These are phyloP conservation scores for Sus cebifrons DNA, from an alignment of 2,797 vertebrate genomes.

Conservation along the genomic window DNA sequence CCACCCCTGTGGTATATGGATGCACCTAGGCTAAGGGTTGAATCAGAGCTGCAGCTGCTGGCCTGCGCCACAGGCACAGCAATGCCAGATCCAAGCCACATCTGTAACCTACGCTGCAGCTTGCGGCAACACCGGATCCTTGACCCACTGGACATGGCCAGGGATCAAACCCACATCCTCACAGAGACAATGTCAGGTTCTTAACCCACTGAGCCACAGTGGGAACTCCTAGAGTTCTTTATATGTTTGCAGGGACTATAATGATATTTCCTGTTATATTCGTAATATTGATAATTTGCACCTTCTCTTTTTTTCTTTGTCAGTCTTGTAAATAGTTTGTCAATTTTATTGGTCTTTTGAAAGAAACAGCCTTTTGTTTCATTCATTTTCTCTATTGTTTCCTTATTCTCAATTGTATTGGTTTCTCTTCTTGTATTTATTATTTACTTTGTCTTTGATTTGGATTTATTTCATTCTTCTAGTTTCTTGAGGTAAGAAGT, in stretches of 20 bases:
- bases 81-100: too few relatives aligned
- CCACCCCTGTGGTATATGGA: too few relatives aligned
- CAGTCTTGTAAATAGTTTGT: not conserved
- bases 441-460: conserved; percentile 5
- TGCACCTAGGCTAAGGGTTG: too few relatives aligned
- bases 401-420: not conserved
- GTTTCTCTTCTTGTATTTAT: conserved; percentile 21
- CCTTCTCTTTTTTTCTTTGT: conserved; percentile 46
- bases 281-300: not conserved
- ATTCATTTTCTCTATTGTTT: conserved; percentile 47
- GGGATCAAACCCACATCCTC: too few relatives aligned
- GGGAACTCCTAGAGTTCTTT: not conserved
- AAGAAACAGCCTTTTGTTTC: conserved; percentile 14
- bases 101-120: too few relatives aligned
- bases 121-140: too few relatives aligned
- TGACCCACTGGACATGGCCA: too few relatives aligned
- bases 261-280: not conserved
- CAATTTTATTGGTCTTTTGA: conserved; percentile 17
- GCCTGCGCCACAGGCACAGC: too few relatives aligned
- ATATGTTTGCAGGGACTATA: not conserved
- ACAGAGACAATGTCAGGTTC: too few relatives aligned
- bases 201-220: too few relatives aligned
- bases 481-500: conserved; percentile 2
- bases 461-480: conserved; percentile 12
- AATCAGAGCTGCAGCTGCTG: too few relatives aligned